Conservation (phyloP, 2,113 vertebrate species). For the Corvus cornix region DNA sequence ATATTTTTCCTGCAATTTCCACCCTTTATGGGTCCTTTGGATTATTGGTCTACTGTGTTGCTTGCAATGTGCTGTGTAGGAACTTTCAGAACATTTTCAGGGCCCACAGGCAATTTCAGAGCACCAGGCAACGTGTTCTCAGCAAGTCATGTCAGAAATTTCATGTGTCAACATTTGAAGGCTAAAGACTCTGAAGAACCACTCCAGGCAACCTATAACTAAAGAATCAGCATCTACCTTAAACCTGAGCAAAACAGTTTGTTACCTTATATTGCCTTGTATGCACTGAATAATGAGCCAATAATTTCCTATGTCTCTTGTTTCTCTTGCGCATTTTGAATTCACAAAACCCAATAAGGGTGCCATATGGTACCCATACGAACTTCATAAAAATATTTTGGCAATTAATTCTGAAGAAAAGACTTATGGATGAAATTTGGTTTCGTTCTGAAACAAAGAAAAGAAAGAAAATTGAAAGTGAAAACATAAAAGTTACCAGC, state of each 20-base stretch:
- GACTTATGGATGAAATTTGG: not conserved
- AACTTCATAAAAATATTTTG: not conserved
- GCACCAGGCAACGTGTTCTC: not conserved
- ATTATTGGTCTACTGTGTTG: not conserved
- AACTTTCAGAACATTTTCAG: not conserved
- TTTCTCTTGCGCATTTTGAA: not conserved
- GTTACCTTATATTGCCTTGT: not conserved
- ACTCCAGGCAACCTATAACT: not conserved
- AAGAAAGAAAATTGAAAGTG: not conserved
- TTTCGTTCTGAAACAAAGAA: not conserved
- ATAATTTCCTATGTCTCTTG: not conserved
- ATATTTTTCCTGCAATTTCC: not conserved
- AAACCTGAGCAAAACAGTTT: not conserved
- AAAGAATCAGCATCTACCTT: not conserved
- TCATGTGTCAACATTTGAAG: not conserved
- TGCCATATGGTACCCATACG: not conserved
- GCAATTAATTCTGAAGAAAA: not conserved
- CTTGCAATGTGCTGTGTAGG: not conserved
- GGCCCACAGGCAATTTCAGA: not conserved
- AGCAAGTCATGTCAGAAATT: not conserved
- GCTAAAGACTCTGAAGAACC: not conserved
- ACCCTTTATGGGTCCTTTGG: not conserved
- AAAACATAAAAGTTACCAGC: not conserved
- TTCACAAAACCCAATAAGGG: not conserved
- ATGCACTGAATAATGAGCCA: not conserved